Conservation (phyloP, 2,113 vertebrate species). For the Callocephalon fimbriatum region DNA sequence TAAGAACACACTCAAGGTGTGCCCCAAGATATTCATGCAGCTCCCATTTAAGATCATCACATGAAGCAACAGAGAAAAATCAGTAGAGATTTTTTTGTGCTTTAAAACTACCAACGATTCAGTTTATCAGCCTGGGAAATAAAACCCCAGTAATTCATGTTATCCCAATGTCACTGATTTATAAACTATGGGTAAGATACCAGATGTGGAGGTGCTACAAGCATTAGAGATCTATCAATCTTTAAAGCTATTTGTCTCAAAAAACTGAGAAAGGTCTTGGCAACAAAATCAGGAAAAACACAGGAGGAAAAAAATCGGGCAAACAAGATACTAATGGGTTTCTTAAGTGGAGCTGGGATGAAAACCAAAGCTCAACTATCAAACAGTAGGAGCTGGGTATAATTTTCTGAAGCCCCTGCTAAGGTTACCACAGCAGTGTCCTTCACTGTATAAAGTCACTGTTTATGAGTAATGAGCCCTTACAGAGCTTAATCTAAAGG, state of each 20-base stretch:
- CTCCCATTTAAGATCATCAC: not conserved
- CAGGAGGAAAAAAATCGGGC: not conserved
- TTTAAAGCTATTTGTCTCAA: not conserved
- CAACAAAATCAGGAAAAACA: not conserved
- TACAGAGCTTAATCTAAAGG: not conserved
- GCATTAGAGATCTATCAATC: not conserved
- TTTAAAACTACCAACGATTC: not conserved
- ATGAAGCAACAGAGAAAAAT: not conserved
- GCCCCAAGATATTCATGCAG: not conserved
- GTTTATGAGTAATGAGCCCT: fast-evolving
- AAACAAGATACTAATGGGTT: not conserved
- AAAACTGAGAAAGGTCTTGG: not conserved
- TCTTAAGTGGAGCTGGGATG: not conserved
- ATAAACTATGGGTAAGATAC: not conserved
- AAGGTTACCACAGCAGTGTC: not conserved
- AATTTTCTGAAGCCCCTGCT: not conserved
- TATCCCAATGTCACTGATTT: not conserved
- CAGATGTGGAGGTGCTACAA: not conserved
- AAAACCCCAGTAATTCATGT: not conserved
- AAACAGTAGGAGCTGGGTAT: not conserved
- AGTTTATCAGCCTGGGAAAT: not conserved
- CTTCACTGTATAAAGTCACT: not conserved
- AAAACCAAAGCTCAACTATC: not conserved
- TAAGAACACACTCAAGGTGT: not conserved
- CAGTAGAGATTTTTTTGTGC: not conserved